phyloP scores from a whole-genome alignment of 2,888 invertebrate species.

The Heliconius sara region DNA sequence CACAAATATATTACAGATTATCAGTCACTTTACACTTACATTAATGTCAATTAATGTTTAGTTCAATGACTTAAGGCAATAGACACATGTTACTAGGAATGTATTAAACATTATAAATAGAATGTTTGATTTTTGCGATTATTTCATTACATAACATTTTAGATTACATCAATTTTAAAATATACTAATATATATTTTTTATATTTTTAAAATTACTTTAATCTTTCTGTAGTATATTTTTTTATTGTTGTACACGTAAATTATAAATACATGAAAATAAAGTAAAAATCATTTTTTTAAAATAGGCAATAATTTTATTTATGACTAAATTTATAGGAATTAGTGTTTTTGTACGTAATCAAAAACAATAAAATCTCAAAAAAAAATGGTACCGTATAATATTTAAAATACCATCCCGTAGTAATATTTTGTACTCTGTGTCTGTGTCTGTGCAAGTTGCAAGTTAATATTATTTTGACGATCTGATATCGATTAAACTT shows the following conservation, averaged over 20 bases:
- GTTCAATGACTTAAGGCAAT: slow-evolving; percentile 9
- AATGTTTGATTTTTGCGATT: too few relatives aligned
- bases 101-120: background rate
- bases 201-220: too few relatives aligned
- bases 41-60: slow-evolving; percentile 10
- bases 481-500: too few relatives aligned
- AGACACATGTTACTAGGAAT: background rate
- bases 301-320: background rate
- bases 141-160: too few relatives aligned
- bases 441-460: background rate
- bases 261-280: background rate
- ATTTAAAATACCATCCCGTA: too few relatives aligned
- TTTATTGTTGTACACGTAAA: background rate
- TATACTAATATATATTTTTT: too few relatives aligned
- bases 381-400: background rate
- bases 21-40: background rate
- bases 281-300: background rate
- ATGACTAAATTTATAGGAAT: background rate
- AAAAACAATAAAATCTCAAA: background rate
- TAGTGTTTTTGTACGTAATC: background rate
- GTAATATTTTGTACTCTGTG: background rate
- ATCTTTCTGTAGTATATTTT: too few relatives aligned
- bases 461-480: background rate
- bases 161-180: too few relatives aligned
- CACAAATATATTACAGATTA: slow-evolving; percentile 19